A percentile compares a stretch with the other conserved stretches of the same genome.
Evolutionary conservation across 2,113 vertebrate species (phyloP).

Genomic region (Crotophaga sulcirostris): DNA sequence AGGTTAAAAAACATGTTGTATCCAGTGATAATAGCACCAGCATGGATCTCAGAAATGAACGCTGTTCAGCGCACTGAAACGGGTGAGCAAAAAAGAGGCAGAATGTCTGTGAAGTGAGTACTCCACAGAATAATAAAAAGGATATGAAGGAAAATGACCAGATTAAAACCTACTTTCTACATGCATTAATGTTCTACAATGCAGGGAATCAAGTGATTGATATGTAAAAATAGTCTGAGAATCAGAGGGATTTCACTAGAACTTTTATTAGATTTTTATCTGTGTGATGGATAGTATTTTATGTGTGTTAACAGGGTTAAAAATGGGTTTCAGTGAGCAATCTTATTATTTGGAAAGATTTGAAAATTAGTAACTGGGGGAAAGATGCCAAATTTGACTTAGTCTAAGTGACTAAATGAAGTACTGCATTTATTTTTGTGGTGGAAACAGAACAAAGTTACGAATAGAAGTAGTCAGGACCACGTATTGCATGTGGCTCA

Average conservation of each 20-base stretch:
- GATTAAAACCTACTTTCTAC: neutral
- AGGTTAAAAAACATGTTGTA: slow-evolving; percentile 92
- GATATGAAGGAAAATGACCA: neutral
- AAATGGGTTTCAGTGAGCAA: neutral
- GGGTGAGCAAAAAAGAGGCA: slow-evolving; percentile 74
- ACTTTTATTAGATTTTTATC: neutral
- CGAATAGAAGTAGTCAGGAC: neutral
- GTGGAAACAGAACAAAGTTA: neutral
- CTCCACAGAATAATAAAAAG: neutral
- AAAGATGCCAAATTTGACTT: neutral
- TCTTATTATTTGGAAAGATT: neutral
- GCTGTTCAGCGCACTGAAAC: slow-evolving; percentile 75
- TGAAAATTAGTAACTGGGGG: neutral
- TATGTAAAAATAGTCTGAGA: neutral
- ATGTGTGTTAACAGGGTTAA: neutral
- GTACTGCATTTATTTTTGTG: neutral
- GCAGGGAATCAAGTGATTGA: neutral
- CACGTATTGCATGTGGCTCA: neutral
- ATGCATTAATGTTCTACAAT: neutral
- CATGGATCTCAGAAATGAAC: slow-evolving; percentile 87
- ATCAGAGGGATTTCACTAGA: neutral
- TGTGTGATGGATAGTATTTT: neutral
- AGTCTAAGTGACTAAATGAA: neutral
- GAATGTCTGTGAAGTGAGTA: neutral
- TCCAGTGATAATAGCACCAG: slow-evolving; percentile 88